Conservation (phyloP, 2,888 invertebrate genomes). For the Drosophila nr. perissopoda region DNA sequence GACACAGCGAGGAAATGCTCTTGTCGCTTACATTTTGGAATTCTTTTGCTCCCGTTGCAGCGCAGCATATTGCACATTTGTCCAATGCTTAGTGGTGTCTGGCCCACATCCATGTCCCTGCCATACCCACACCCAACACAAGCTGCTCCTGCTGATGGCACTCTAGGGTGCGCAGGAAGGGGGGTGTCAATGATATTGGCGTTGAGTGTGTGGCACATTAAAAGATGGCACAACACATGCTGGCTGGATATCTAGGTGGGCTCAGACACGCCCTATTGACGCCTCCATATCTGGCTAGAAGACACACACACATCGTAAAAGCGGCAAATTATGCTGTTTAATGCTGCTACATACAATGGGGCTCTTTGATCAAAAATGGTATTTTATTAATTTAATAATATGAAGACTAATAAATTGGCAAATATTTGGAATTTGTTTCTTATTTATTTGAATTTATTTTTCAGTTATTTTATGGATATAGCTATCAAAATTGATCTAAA, state of each 20-base stretch:
- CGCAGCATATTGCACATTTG: constrained; percentile 68
- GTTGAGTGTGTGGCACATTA: constrained; percentile 67
- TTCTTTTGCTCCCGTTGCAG: constrained; percentile 43
- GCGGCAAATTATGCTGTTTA: constrained; percentile 25
- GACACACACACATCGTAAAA: constrained; percentile 8
- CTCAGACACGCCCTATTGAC: constrained; percentile 27
- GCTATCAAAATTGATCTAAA: no score
- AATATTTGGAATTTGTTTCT: neutral
- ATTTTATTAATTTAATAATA: neutral
- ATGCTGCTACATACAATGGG: constrained; percentile 18
- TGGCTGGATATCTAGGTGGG: constrained; percentile 46
- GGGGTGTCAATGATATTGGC: constrained; percentile 20
- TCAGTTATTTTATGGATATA: neutral
- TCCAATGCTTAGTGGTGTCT: constrained; percentile 57
- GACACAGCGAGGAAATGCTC: constrained; percentile 49
- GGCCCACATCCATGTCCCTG: constrained; percentile 45
- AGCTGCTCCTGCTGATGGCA: constrained; percentile 17
- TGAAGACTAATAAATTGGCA: neutral
- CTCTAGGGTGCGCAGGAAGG: constrained; percentile 8
- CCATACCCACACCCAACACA: constrained; percentile 67
- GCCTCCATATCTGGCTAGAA: constrained; percentile 33
- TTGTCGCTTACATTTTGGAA: constrained; percentile 49
- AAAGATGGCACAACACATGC: constrained; percentile 59
- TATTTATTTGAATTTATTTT: neutral
- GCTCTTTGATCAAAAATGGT: neutral